phyloP scores from a whole-genome alignment of 2,888 invertebrate genomes.

The Chorisops tibialis region DNA sequence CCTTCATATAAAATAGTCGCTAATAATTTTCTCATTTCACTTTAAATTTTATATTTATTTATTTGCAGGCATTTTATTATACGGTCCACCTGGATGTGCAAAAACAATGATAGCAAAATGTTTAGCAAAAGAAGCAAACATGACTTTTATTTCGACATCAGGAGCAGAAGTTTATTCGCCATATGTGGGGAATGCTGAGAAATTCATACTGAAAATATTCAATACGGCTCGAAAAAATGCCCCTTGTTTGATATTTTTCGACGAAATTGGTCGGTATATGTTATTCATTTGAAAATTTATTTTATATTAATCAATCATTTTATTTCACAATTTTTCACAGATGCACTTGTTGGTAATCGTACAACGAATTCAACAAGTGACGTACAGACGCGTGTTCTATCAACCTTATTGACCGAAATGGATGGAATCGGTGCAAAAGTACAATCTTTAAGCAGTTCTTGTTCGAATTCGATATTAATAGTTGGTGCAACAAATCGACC shows the following conservation, averaged over 20 bases:
- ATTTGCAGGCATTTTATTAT: constrained; percentile 56
- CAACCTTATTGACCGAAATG: constrained; percentile 63
- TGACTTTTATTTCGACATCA: constrained; percentile 58
- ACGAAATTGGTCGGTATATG: constrained; percentile 57
- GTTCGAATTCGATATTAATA: constrained; percentile 53
- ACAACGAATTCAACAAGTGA: constrained; percentile 43
- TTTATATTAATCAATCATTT: not conserved
- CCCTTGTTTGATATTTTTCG: constrained; percentile 62
- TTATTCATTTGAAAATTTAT: not conserved
- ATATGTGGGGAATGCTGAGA: constrained; percentile 64
- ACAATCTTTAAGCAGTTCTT: not conserved
- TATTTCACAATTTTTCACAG: constrained; percentile 38
- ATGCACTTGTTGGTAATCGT: constrained; percentile 54
- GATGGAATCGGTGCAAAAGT: constrained; percentile 57
- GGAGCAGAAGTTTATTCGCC: constrained; percentile 64
- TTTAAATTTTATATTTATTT: not conserved
- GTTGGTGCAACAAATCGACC: constrained; percentile 66
- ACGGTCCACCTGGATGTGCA: constrained; percentile 66
- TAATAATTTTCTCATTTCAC: not conserved
- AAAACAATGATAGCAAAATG: constrained; percentile 62
- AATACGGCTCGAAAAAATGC: constrained; percentile 59
- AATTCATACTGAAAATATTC: constrained; percentile 58
- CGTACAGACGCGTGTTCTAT: constrained; percentile 59
- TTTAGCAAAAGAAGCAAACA: constrained; percentile 55
- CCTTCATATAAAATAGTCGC: not conserved